Evolutionary conservation across 1,140 invertebrate species (phyloP).

Genomic region (Euschistus heros): DNA sequence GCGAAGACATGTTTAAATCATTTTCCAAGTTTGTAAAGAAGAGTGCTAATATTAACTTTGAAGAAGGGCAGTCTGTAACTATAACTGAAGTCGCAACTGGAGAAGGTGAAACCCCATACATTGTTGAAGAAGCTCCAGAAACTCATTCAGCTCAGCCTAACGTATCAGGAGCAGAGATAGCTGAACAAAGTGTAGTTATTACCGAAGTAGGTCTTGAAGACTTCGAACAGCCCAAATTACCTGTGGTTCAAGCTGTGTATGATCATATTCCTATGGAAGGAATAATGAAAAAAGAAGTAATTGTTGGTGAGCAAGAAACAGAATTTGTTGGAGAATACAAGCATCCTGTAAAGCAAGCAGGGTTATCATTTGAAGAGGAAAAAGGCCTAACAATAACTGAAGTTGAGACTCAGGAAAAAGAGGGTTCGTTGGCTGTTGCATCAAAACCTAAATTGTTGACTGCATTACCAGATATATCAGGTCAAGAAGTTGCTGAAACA

Average conservation of each 20-base stretch:
- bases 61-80: constrained; percentile 39
- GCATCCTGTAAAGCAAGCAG: constrained; percentile 28
- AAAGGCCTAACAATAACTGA: constrained; percentile 32
- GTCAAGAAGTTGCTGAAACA: constrained; percentile 36
- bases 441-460: constrained; percentile 25
- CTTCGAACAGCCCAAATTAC: constrained; percentile 28
- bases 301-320: constrained; percentile 33
- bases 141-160: constrained; percentile 30
- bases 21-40: constrained; percentile 14
- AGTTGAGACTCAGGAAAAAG: constrained; percentile 35
- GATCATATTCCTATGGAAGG: constrained; percentile 34
- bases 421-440: constrained; percentile 33
- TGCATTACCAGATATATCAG: constrained; percentile 27
- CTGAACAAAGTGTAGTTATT: constrained; percentile 35
- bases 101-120: constrained; percentile 34
- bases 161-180: constrained; percentile 32
- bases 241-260: constrained; percentile 31
- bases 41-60: constrained; percentile 35
- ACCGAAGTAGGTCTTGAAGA: constrained; percentile 33
- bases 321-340: constrained; percentile 29
- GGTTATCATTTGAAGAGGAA: constrained; percentile 29
- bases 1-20: constrained; percentile 24
- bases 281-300: constrained; percentile 31
- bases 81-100: constrained; percentile 39
- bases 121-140: constrained; percentile 37